A percentile compares a stretch with the other conserved stretches of the same genome.
These are phyloP conservation scores for Drosophila arawakana DNA, from an alignment of 1,140 invertebrate genomes.

Conservation along the genomic window DNA sequence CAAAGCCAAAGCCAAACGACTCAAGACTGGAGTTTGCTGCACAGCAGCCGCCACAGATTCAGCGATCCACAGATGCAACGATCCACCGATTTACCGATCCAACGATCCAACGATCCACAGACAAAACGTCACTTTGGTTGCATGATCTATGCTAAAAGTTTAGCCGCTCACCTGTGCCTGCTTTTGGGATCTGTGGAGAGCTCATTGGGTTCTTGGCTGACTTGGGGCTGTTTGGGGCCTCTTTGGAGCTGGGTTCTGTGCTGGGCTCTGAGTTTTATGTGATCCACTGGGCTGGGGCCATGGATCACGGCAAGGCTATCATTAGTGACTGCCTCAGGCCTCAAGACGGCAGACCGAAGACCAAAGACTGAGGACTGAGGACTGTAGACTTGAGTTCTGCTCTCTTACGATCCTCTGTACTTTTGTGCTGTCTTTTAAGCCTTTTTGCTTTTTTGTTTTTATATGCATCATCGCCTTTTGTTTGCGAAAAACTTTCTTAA, in stretches of 20 bases:
- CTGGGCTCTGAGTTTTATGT: background rate
- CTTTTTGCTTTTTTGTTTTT: conserved; percentile 33
- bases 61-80: conserved; percentile 7
- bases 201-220: conserved; percentile 4
- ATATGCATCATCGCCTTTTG: conserved; percentile 72
- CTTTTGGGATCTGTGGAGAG: background rate
- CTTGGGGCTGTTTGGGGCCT: conserved; percentile 6
- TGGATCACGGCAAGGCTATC: conserved; percentile 66
- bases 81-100: conserved; percentile 7
- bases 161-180: conserved; percentile 60
- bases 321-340: conserved; percentile 55
- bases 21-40: no score
- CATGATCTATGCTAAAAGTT: conserved; percentile 66
- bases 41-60: conserved; percentile 8
- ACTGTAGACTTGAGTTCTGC: conserved; percentile 10
- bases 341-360: conserved; percentile 47
- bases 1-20: no score
- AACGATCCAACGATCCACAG: conserved; percentile 13
- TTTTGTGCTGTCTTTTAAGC: background rate
- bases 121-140: conserved; percentile 67
- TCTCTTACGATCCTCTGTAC: conserved; percentile 4
- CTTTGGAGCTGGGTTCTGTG: conserved; percentile 9
- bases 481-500: conserved; percentile 81
- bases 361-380: background rate
- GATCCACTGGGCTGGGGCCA: conserved; percentile 42